Evolutionary conservation across 2,888 invertebrate species (phyloP), one percentile per base, ranked within the genome.

Genomic region (Therioaphis trifolii): DNA sequence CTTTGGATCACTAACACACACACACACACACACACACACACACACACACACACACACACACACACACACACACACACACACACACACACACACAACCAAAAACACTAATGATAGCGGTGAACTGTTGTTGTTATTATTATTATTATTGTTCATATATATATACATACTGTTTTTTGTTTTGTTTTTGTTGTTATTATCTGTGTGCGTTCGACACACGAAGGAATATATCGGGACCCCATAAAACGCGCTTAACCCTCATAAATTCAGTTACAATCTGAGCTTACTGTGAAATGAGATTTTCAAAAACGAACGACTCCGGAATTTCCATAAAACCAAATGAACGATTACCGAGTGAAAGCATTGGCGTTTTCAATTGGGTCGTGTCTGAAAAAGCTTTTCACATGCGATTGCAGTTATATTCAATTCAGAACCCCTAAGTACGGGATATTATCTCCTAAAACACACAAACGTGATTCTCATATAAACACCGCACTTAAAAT

Each of bases 311-410:
- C 35, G 21, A 68, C 63, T 40, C 52, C 52, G 40, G 35, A 52
- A 78, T 78, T 78, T 52, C 66, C 77, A 68, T 78, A 68, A 78
- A 68, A 68, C 52, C 66, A 52, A 68, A 68, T 12, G 66, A 78
- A 52, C 66, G 77, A 46, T 63, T 76, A 63, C 63, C n/a, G 61
- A 46, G 46, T 46, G 76, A 61, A 46, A 61, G 46, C 63, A n/a
- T 58, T 18, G 29, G 29, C 29, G 49, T 63, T 66, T 46, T 77
- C 76, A 29, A 63, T 77, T 63, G 76, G 21, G 29, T n/a, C 1
- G 49, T 52, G 52, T 35, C 15, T 61, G 46, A 61, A 76, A 63
- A 63, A 61, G 76, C 61, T 76, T 61, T 61, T n/a, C 61, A 29
- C 76, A n/a, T 46, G 29, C 61, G 76, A 46, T 46, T n/a, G 76